phyloP scores from a whole-genome alignment of 1,140 invertebrate species.

The Drosophila oshimai region DNA sequence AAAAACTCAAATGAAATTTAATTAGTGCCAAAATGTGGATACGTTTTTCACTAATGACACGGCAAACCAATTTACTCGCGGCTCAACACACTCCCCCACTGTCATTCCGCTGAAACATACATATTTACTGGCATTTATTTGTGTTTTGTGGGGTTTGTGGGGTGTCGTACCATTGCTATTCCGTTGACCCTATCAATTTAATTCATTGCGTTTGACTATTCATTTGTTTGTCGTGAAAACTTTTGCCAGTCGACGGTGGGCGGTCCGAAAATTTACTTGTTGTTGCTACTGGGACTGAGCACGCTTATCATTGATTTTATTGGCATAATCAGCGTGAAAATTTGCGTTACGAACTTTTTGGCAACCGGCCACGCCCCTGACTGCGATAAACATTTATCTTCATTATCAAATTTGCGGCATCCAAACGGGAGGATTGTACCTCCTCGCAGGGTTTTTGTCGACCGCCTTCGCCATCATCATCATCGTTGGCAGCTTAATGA shows the following conservation, averaged over 20 bases:
- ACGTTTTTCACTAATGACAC: constrained; percentile 66
- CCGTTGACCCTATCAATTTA: constrained; percentile 41
- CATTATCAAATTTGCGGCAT: constrained; percentile 74
- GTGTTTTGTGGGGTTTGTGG: constrained; percentile 2
- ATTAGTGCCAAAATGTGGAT: constrained; percentile 70
- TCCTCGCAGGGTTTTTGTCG: neutral
- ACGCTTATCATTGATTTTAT: constrained; percentile 76
- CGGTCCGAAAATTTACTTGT: constrained; percentile 38
- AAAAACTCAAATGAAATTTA: constrained; percentile 67
- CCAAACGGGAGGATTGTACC: neutral
- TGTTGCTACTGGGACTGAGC: constrained; percentile 47
- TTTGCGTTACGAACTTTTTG: constrained; percentile 71
- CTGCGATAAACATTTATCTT: constrained; percentile 78
- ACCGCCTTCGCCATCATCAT: constrained; percentile 36
- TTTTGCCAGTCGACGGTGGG: constrained; percentile 28
- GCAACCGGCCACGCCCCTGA: constrained; percentile 63
- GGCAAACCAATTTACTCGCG: constrained; percentile 48
- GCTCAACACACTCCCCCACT: neutral
- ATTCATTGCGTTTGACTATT: constrained; percentile 56
- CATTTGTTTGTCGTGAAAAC: constrained; percentile 48
- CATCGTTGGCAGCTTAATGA: constrained; percentile 66
- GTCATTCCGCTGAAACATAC: neutral
- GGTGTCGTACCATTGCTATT: neutral
- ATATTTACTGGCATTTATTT: constrained; percentile 13
- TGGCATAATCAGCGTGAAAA: constrained; percentile 76